These are phyloP conservation scores for Lasioglossum albipes DNA, from an alignment of 1,140 invertebrate species.

Conservation along the genomic window DNA sequence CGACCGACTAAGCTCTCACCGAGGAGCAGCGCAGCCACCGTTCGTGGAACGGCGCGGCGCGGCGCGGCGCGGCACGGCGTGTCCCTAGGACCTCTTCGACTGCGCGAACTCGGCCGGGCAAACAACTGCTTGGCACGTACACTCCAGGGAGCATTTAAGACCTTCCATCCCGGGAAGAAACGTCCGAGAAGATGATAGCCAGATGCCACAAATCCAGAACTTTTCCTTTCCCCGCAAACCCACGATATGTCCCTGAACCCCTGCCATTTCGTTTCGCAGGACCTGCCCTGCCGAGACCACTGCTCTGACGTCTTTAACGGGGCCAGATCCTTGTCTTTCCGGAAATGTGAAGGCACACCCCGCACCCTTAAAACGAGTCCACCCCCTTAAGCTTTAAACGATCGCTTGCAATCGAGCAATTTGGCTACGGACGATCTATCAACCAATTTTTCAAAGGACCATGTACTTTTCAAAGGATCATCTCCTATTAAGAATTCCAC, in stretches of 20 bases:
- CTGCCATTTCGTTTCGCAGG: background rate
- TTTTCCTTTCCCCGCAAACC: background rate
- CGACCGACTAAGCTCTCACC: constrained; percentile 71
- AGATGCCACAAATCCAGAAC: background rate
- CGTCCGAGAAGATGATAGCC: background rate
- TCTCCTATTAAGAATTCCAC: no score
- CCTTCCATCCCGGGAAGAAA: background rate
- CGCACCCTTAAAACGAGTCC: no score
- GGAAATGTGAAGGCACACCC: no score
- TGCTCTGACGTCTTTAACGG: no score
- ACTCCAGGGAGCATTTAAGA: constrained; percentile 1
- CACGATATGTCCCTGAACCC: background rate
- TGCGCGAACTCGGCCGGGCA: constrained; percentile 22
- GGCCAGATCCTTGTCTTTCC: no score
- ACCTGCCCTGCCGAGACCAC: background rate
- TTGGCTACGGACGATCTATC: no score
- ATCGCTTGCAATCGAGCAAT: no score
- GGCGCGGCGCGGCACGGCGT: no score
- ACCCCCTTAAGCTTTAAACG: no score
- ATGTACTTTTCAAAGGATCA: no score
- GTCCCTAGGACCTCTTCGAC: constrained; percentile 54
- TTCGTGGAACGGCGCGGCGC: constrained; percentile 50
- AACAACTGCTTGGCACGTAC: constrained; percentile 28
- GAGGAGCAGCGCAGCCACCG: constrained; percentile 51
- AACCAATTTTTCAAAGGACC: no score